Evolutionary conservation across 2,888 invertebrate genomes (phyloP), one percentile per base, ranked within the genome.

Genomic region (Drosophila percnosoma): DNA sequence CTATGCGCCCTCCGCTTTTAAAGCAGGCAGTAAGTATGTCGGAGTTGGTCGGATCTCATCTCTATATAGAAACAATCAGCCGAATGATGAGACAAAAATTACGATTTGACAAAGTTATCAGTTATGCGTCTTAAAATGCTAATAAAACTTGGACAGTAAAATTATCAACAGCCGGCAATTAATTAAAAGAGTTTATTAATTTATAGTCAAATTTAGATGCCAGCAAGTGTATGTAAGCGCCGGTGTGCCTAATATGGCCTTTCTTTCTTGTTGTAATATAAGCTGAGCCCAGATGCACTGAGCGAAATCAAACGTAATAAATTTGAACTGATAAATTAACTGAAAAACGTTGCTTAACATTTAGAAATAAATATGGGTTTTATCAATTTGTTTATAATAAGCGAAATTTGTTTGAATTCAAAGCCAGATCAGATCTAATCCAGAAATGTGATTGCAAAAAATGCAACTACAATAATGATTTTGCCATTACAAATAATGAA

Each of bases 401-500:
- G 13, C 21, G 0, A 21, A 0, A 4, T 7, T 45, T 21, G 18
- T 45, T 21, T 21, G 4, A 6, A 15, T 21, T 21, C 21, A 21
- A 42, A 13, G 1, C 1, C 4, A 21, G 21, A 6, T 7, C 7
- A 1, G 21, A 21, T 1, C 1, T 1, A 42, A 6, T 13, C 1
- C 0, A 1, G 13, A 21, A 42, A 3, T 13, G n/a, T n/a, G n/a
- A n/a, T 21, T 42, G 0, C 21, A 21, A 21, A 4, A 3, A 21
- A 45, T 6, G 21, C 6, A 42, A 29, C 29, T 29, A 29, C 29
- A 29, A 29, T 29, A 29, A 29, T 6, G 29, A 29, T 29, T 29
- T 29, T 29, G 1, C 7, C 5, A 45, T 7, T 8, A 15, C 15
- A 24, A 8, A 8, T 24, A 45, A 24, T 8, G 7, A 15, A 15